Conservation (phyloP, 2,113 vertebrate genomes). For the Embiotoca jacksoni region DNA sequence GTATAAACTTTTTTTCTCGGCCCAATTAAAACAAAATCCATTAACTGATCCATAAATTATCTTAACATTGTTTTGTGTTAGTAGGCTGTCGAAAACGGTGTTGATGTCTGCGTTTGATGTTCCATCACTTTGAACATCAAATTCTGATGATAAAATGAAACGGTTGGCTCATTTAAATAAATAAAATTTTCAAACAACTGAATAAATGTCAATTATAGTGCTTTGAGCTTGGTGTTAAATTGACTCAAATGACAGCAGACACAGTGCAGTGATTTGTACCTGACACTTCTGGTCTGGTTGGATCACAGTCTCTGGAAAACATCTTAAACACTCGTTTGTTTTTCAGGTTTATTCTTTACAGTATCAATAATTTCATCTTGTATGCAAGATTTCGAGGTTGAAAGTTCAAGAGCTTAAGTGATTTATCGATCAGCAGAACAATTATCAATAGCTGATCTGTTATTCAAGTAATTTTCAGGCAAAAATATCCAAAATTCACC, state of each 20-base stretch:
- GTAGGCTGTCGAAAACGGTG: not conserved
- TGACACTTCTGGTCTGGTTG: not conserved
- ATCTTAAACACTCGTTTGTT: not conserved
- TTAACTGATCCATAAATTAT: constrained; percentile 45
- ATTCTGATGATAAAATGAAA: constrained; percentile 22
- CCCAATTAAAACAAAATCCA: constrained; percentile 51
- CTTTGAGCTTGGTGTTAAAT: not conserved
- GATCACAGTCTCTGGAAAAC: not conserved
- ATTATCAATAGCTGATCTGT: too few species aligned
- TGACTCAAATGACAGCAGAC: constrained; percentile 14
- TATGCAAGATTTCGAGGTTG: not conserved
- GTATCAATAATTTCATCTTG: not conserved
- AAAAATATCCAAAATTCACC: too few species aligned
- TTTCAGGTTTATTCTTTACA: not conserved
- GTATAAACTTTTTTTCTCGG: constrained; percentile 22
- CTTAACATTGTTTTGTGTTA: constrained; percentile 28
- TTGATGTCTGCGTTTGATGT: constrained; percentile 48
- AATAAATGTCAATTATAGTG: constrained; percentile 4
- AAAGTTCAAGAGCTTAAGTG: not conserved
- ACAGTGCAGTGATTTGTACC: not conserved
- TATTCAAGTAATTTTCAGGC: too few species aligned
- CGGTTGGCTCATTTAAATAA: constrained; percentile 27
- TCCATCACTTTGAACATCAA: constrained; percentile 37
- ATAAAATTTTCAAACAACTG: constrained; percentile 23
- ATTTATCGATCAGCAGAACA: not conserved